Base-by-base conservation (phyloP, 1,140 invertebrate species). In the Phocides pigmalion region DNA sequence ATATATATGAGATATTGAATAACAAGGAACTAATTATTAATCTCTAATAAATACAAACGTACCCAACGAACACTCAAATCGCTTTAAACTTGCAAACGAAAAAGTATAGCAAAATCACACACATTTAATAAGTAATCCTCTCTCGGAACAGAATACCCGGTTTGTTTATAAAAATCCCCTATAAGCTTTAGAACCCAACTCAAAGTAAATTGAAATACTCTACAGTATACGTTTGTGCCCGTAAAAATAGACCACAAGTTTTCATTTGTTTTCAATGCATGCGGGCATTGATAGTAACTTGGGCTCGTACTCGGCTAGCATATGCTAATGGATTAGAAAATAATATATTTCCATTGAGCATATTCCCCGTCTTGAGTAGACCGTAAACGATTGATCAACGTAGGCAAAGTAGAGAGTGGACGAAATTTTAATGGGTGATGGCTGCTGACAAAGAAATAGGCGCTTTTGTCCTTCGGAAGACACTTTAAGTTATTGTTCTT, bases 211-310 rank as follows among this genome's bases (percentile, higher is more conserved):
- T 59, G 54, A 59, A 59, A 59, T 44, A 20, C 54, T 14, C 44
- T 46, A 25, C 20, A 49, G n/a, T 6, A 39, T 11, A 15, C 47
- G 37, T 42, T n/a, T 35, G 54, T 32, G 42, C 17, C 53, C 17
- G 42, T 59, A 46, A 59, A 59, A 59, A 59, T 47, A 59, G 42
- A 59, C 54, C 42, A 59, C 54, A 59, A 35, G 54, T 35, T 59
- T 59, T 59, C 54, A 59, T 59, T 59, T 47, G 56, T 59, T 59
- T 59, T 47, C 56, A 59, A 59, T 59, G 56, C 42, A 59, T 59
- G 37, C 35, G 42, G 54, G 41, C 22, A 19, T 15, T 25, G 41
- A 16, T 44, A 11, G 28, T 53, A 22, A 5, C 8, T 37, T 39
- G 41, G 22, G 41, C 54, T 49, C 28, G 25, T 14, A 5, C 4